Evolutionary conservation across 2,113 vertebrate species (phyloP), one percentile per base, ranked within the genome.

Genomic region (Amblyornis subalaris): DNA sequence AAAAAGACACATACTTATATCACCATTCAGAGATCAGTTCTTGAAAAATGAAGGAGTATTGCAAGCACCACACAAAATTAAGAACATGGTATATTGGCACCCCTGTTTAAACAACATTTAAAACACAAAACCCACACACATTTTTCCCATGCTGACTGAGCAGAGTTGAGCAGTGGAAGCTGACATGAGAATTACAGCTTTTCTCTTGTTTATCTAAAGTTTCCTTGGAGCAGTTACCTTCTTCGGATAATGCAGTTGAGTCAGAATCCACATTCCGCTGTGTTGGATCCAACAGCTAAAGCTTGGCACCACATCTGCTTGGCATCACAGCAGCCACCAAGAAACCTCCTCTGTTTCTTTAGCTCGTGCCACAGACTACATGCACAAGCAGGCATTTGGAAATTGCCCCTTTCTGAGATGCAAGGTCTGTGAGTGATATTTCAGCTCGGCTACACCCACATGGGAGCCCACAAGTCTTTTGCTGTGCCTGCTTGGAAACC

Each of bases 141-240:
- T 55, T 79, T 89, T 57, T 58, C 38, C 53, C 24, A 8, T 24
- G 40, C 40, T 89, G 61, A 54, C 47, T 44, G 13, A 91, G 26
- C 45, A 83, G 38, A 88, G 47, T 4, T 54, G 22, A 76, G 57
- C 82, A 85, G 29, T 18, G 12, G 29, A 82, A 79, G 82, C 4
- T 90, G 42, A n/a, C 57, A 73, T 14, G 19, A 82, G n/a, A 90
- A 72, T 50, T 72, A 50, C 12, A 79, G 44, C 10, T 76, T 85
- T 67, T 61, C 83, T 44, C 19, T 66, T 33, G 24, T 60, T 71
- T 74, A 47, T 28, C 69, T 89, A 69, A 54, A 69, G 19, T 40
- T 54, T 89, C 45, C 33, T 72, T 33, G 62, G 62, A 91, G 79
- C 75, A 66, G 75, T 96, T 95, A 95, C 94, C 96, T 91, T 91